Conservation (phyloP, 2,797 vertebrate genomes). For the Poeciliopsis infans region DNA sequence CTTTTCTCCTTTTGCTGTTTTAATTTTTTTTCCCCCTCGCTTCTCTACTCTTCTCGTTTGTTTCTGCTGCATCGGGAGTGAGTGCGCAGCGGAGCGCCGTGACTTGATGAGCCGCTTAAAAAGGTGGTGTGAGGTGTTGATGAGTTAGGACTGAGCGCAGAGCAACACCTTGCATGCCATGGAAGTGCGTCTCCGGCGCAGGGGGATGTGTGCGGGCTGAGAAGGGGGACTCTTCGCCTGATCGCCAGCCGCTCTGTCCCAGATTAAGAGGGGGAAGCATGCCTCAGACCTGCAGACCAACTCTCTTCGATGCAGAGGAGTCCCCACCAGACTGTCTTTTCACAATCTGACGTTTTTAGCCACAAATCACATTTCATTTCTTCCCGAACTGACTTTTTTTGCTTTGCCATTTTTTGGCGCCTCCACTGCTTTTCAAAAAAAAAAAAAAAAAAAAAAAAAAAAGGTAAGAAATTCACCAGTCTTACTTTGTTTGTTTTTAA, state of each 20-base stretch:
- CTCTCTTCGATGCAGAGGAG: conserved; percentile 70
- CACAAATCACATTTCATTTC: conserved; percentile 29
- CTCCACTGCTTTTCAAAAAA: conserved; percentile 49
- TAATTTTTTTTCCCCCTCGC: conserved; percentile 4
- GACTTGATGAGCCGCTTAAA: conserved; percentile 31
- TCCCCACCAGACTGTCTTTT: conserved; percentile 60
- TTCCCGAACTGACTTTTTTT: conserved; percentile 30
- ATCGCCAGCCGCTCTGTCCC: conserved; percentile 67
- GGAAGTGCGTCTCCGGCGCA: conserved; percentile 71
- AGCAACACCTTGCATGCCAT: conserved; percentile 68
- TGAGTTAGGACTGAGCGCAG: conserved; percentile 59
- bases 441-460: neutral
- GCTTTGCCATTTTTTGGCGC: conserved; percentile 29
- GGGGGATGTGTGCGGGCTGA: conserved; percentile 69
- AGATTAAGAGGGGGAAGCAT: conserved; percentile 72
- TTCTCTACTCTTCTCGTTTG: conserved; percentile 24
- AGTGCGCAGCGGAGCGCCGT: conserved; percentile 43
- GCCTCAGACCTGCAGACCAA: conserved; percentile 67
- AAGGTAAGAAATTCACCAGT: conserved; percentile 69
- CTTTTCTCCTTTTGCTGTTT: neutral
- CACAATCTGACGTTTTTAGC: conserved; percentile 51
- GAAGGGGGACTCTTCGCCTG: conserved; percentile 69
- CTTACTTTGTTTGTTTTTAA: neutral
- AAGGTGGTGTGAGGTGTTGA: conserved; percentile 44
- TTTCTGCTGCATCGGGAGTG: conserved; percentile 34